Conservation (phyloP, 2,113 vertebrate species). For the Etia nguti region DNA sequence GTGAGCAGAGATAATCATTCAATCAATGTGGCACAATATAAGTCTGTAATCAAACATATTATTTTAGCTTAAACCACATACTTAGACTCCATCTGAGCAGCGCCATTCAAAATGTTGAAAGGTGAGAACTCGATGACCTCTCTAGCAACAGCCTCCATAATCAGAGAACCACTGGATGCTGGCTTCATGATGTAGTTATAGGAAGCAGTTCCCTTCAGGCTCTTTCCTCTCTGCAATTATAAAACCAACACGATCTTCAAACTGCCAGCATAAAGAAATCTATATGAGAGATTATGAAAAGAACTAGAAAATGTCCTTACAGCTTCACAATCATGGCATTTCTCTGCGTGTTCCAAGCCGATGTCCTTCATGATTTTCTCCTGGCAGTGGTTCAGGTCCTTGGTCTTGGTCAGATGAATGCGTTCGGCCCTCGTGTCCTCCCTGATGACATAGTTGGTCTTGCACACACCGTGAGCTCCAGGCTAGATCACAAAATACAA, state of each 20-base stretch:
- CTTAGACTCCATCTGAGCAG: slow-evolving; percentile 76
- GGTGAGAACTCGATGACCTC: slow-evolving; percentile 77
- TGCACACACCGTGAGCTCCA: slow-evolving; percentile 81
- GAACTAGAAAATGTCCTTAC: slow-evolving; percentile 41
- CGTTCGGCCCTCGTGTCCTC: slow-evolving; percentile 66
- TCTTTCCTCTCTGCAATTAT: slow-evolving; percentile 63
- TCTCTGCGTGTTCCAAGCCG: slow-evolving; percentile 70
- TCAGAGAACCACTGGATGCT: slow-evolving; percentile 44
- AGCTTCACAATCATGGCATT: slow-evolving; percentile 52
- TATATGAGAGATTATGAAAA: background rate
- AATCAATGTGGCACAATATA: background rate
- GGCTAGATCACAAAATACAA: slow-evolving; percentile 51
- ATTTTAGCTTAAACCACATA: slow-evolving; percentile 44
- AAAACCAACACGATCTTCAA: background rate
- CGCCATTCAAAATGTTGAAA: slow-evolving; percentile 71
- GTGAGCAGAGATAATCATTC: background rate
- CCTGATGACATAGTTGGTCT: slow-evolving; percentile 75
- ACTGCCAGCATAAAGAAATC: background rate
- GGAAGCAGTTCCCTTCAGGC: slow-evolving; percentile 65
- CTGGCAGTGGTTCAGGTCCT: slow-evolving; percentile 78
- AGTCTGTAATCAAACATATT: background rate
- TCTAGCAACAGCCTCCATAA: slow-evolving; percentile 66
- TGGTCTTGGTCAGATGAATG: slow-evolving; percentile 71
- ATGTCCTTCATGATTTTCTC: slow-evolving; percentile 71
- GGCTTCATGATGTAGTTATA: slow-evolving; percentile 75